Conservation (phyloP, 2,888 invertebrate species). For the Parnassius orleans region DNA sequence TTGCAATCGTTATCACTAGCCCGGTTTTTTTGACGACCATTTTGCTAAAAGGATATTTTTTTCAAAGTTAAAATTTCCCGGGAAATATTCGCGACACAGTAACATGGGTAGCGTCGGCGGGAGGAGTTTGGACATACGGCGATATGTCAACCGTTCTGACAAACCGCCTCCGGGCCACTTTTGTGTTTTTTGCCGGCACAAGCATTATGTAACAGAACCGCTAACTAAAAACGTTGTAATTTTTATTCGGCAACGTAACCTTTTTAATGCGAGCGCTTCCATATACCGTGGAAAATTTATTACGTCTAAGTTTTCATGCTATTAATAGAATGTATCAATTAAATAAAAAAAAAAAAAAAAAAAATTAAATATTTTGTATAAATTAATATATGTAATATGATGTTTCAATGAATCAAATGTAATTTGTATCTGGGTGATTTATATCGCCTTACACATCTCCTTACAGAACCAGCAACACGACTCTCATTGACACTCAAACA, state of each 20-base stretch:
- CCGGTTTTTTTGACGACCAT: conserved; percentile 18
- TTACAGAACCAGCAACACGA: too few relatives aligned
- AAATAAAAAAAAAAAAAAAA: too few relatives aligned
- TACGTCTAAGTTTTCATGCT: conserved; percentile 4
- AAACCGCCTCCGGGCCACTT: conserved; percentile 23
- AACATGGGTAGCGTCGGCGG: conserved; percentile 3
- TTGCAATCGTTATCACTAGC: conserved; percentile 9
- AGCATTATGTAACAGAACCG: conserved; percentile 31
- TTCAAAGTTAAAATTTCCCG: conserved; percentile 11
- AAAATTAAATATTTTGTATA: too few relatives aligned
- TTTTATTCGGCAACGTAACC: conserved; percentile 10
- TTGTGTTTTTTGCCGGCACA: conserved; percentile 21
- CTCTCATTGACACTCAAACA: too few relatives aligned
- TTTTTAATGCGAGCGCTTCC: background rate
- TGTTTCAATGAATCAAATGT: too few relatives aligned
- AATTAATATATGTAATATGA: too few relatives aligned
- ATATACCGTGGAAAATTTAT: background rate
- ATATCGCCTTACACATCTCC: too few relatives aligned
- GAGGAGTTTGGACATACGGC: conserved; percentile 39
- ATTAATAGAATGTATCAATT: too few relatives aligned
- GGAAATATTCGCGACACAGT: conserved; percentile 12
- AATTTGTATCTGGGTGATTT: too few relatives aligned
- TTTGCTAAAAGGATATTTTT: conserved; percentile 11
- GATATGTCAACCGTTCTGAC: conserved; percentile 47
- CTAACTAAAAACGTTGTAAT: conserved; percentile 17